Evolutionary conservation across 2,797 vertebrate species (phyloP), one percentile per base, ranked within the genome.

Genomic region (Limnodromus scolopaceus): DNA sequence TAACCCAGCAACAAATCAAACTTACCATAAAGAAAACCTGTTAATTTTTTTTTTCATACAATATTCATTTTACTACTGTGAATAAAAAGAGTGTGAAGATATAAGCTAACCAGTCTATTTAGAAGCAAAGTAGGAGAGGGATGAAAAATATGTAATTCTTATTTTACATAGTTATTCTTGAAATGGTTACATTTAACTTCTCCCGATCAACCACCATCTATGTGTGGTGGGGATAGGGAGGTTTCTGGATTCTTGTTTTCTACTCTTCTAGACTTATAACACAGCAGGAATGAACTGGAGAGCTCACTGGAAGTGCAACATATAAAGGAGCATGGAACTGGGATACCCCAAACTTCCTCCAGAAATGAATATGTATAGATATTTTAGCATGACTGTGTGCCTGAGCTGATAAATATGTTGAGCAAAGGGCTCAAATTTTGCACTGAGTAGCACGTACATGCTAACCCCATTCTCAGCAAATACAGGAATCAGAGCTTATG

Each of bases 191-290:
- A 11, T 70, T 51, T 76, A 30, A 6, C 11, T 8, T 15, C 78
- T 69, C 13, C 30, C 84, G 22, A 46, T 60, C 49, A 68, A 39
- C 4, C 30, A 28, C 1, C 0, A 57, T 8, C 7, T 53, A 6
- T 6, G 7, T 45, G 25, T n/a, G 38, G 8, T 4, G 17, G 48
- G 1, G n/a, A n/a, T n/a, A n/a, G 14, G 4, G 7, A 69, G 4
- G 79, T 45, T 60, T 68, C 57, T 9, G 10, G 8, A 58, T 68
- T 65, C 15, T 54, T 65, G 3, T 32, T 74, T 88, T 93, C 16
- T 61, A 11, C 15, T 41, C 2, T 46, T 74, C 23, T 51, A 74
- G 28, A 60, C 11, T 36, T 48, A 48, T 0, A 23, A 53, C 32
- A 39, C 4, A 84, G 16, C 30, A 71, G 9, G 20, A 66, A 18